Conservation (phyloP, 2,797 vertebrate genomes). For the Enteromius viviparus region DNA sequence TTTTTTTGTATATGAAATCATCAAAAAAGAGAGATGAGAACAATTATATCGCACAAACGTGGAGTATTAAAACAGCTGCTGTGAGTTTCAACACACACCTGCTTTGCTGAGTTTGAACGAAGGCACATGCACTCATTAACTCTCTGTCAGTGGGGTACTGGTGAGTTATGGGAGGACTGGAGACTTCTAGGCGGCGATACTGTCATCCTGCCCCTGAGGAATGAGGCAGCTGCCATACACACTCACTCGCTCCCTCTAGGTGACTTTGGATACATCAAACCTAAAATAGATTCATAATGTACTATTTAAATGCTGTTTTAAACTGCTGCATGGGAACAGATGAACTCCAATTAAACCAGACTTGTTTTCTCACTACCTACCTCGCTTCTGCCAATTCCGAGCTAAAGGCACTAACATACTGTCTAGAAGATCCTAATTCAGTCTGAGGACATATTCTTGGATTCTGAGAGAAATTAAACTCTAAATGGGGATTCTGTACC, state of each 20-base stretch:
- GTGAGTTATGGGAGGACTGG: conserved; percentile 70
- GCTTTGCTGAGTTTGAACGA: background rate
- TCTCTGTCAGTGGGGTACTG: conserved; percentile 45
- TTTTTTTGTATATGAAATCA: background rate
- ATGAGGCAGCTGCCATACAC: conserved; percentile 77
- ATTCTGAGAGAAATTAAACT: background rate
- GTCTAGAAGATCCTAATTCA: conserved; percentile 22
- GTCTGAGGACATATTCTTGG: conserved; percentile 4
- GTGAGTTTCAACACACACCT: conserved; percentile 21
- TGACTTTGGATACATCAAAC: conserved; percentile 28
- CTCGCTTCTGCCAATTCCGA: conserved; percentile 19
- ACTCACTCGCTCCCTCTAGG: conserved; percentile 30
- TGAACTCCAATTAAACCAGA: conserved; percentile 28
- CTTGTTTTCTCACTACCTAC: background rate
- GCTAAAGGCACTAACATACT: conserved; percentile 37
- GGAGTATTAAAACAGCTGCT: conserved; percentile 13
- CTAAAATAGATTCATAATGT: conserved; percentile 39
- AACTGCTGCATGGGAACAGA: conserved; percentile 18
- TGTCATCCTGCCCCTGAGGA: conserved; percentile 74
- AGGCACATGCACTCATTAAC: conserved; percentile 26
- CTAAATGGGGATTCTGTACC: background rate
- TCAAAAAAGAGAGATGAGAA: conserved; percentile 65
- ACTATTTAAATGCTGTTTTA: conserved; percentile 40
- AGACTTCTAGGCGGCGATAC: conserved; percentile 64
- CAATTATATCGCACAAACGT: conserved; percentile 32